A percentile compares a stretch with the other conserved stretches of the same genome.
These are phyloP conservation scores for Sturmia bella DNA, from an alignment of 2,888 invertebrate species.

Conservation along the genomic window DNA sequence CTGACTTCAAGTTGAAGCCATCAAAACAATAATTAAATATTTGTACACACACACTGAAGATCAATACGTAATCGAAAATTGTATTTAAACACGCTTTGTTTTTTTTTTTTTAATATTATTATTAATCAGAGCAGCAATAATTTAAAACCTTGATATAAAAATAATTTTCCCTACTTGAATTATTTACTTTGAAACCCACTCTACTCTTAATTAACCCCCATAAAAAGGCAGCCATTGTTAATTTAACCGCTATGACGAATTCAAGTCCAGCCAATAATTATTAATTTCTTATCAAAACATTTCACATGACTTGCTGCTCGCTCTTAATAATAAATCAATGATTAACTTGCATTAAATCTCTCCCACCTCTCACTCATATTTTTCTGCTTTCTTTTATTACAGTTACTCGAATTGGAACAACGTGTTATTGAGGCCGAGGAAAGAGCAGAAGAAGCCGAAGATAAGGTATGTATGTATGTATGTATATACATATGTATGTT, in stretches of 20 bases:
- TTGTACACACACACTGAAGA: too few relatives aligned
- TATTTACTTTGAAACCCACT: not conserved
- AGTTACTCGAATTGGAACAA: constrained; percentile 97
- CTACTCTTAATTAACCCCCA: not conserved
- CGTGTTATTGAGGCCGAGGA: constrained; percentile 95
- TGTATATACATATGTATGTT: not conserved
- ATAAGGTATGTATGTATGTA: constrained; percentile 87
- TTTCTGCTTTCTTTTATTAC: constrained; percentile 76
- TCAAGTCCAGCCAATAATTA: not conserved
- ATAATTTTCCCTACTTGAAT: too few relatives aligned
- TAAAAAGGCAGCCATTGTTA: not conserved
- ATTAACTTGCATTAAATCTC: constrained; percentile 41
- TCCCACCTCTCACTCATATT: not conserved
- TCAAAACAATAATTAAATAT: too few relatives aligned
- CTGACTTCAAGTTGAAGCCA: too few relatives aligned
- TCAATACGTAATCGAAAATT: too few relatives aligned
- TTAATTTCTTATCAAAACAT: constrained; percentile 46
- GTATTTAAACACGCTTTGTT: too few relatives aligned
- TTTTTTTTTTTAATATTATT: too few relatives aligned
- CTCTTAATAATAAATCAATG: constrained; percentile 35
- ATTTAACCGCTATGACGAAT: not conserved
- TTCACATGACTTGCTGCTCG: constrained; percentile 53
- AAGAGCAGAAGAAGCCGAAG: constrained; percentile 95
- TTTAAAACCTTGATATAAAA: too few relatives aligned
- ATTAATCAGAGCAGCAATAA: too few relatives aligned